Evolutionary conservation across 1,140 invertebrate genomes (phyloP), one percentile per base, ranked within the genome.

Genomic region (Euwallacea similis): DNA sequence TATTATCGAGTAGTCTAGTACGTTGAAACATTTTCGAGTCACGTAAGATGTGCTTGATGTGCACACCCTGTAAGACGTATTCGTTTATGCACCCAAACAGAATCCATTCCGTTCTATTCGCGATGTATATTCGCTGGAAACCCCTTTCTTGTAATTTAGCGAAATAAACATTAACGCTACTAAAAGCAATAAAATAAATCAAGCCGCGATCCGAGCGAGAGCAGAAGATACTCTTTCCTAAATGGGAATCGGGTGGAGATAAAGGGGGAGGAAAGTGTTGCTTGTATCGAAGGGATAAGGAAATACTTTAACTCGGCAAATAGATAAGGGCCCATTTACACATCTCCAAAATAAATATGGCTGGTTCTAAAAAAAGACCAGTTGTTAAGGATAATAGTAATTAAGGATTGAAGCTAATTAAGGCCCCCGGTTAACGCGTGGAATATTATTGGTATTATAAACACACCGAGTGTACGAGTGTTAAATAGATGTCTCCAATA

Each of bases 131-230:
- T 50, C 62, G 62, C 61, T 79, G 76, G 75, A 80, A 79, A 80
- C 79, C 79, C 79, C 77, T 80, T 80, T 79, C 78, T 79, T 80
- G 79, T 80, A 80, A 79, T 80, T 80, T 79, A 80, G 73, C 74
- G 79, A 79, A 80, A 80, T 80, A 80, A 80, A 80, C 79, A 80
- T 80, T 80, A 80, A 79, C 79, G 78, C 76, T 80, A 79, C 79
- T 80, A 79, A 80, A 79, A 76, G 79, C 78, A 80, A 80, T 80
- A 80, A 80, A 79, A 80, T 80, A 80, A 80, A 80, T 80, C 79
- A 80, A 79, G 74, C 76, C 72, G 73, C 75, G 76, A 77, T 68
- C 75, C 74, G 77, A 76, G 74, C 76, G 74, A 74, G 69, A 71
- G 69, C 61, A 73, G 71, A 66, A 72, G 66, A 66, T 54, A 66